phyloP scores from a whole-genome alignment of 2,113 vertebrate genomes.

The Tylochromis polylepis region DNA sequence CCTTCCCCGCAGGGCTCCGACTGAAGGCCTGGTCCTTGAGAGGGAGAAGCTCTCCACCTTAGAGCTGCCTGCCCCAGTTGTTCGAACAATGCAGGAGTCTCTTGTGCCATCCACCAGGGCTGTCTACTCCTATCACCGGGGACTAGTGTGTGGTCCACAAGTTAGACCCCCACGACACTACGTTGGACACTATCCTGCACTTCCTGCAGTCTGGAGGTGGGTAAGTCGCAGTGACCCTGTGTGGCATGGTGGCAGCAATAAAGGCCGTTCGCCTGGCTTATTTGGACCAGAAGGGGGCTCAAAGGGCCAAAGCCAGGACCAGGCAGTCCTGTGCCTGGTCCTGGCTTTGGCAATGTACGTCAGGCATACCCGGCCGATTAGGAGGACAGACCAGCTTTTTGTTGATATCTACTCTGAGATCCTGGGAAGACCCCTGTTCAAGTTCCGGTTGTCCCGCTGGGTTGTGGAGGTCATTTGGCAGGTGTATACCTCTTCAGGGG shows the following conservation, averaged over 20 bases:
- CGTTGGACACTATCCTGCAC: too few species aligned
- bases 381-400: background rate
- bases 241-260: background rate
- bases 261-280: background rate
- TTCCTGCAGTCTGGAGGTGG: background rate
- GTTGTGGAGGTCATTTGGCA: background rate
- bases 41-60: background rate
- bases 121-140: background rate
- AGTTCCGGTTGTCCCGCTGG: background rate
- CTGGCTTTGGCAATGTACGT: background rate
- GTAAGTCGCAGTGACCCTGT: background rate
- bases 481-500: background rate
- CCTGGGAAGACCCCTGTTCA: background rate
- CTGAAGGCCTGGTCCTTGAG: background rate
- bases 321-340: background rate
- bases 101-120: background rate
- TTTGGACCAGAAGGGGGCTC: too few species aligned
- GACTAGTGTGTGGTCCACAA: too few species aligned
- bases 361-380: accelerated
- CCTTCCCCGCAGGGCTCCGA: accelerated
- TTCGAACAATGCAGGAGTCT: background rate
- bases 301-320: too few species aligned
- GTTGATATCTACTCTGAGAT: background rate
- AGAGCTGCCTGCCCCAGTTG: background rate
- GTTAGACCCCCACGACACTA: too few species aligned